Base-by-base conservation (phyloP, 1,140 invertebrate species). In the Zaprionus davidi region DNA sequence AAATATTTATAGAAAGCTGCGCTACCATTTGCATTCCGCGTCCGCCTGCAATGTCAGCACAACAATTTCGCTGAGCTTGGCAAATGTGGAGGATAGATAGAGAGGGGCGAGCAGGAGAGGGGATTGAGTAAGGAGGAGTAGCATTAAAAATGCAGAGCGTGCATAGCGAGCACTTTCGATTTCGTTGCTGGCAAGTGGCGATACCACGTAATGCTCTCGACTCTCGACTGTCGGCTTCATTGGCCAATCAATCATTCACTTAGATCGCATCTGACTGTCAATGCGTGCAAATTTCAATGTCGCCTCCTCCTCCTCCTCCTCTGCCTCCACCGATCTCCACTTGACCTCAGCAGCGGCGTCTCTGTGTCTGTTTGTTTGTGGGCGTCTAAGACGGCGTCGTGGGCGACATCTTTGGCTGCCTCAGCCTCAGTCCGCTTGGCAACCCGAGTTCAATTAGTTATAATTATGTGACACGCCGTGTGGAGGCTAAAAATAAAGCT, bases 371-470 rank as follows among this genome's bases (percentile, higher is more conserved):
- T 55, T 13, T 34, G 22, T 22, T 56, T 51, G 67, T 51, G 44
- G 68, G 58, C 55, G 57, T 62, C 38, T n/a, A 17, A 46, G 41
- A 17, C 41, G 6, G 6, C n/a, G 2, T 46, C 49, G 64, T 67
- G 69, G 71, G 65, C 80, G 69, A 60, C 64, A 11, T 53, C 71
- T 76, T 68, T 76, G 41, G 55, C 24, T 31, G 22, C 41, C 44
- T 36, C 63, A 53, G 34, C 6, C 44, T 34, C 63, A 80, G 77
- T 53, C 55, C 41, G 67, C 58, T 79, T 80, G 81, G 72, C 79
- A 78, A 70, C 67, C 55, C 36, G 26, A 71, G 64, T 73, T 84
- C 81, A 88, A 88, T 88, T 88, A 84, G 85, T 90, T 84, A 76
- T 90, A 90, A 87, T 88, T 90, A 88, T 81, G 72, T 75, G 76